These are phyloP conservation scores for Cheracebus regulus DNA, from an alignment of 2,797 vertebrate genomes.

Conservation along the genomic window DNA sequence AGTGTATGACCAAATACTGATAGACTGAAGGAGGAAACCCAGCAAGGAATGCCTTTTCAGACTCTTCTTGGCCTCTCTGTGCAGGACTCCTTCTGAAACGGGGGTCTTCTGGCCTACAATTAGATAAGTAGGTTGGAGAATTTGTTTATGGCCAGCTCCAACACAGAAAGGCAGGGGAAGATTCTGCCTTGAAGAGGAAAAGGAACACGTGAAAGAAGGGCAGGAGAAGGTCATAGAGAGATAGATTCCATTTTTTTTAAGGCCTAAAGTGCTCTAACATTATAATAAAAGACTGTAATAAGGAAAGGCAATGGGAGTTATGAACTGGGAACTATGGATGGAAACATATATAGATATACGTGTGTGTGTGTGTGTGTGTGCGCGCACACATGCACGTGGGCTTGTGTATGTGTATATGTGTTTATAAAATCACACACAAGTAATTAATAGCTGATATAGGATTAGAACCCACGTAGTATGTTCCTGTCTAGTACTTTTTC, in stretches of 20 bases:
- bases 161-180: neutral
- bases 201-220: neutral
- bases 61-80: neutral
- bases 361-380: neutral
- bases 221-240: neutral
- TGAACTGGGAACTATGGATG: neutral
- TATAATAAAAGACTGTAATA: neutral
- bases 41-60: neutral
- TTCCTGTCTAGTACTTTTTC: neutral
- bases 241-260: neutral
- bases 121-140: neutral
- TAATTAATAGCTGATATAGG: neutral
- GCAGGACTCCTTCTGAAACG: neutral
- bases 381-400: rapidly evolving
- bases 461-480: neutral
- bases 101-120: neutral
- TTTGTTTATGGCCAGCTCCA: neutral
- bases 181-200: neutral
- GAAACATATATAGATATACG: neutral
- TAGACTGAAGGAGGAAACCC: neutral
- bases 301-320: neutral
- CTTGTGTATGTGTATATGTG: neutral
- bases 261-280: neutral
- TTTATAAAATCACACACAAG: neutral
- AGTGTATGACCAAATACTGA: neutral